phyloP scores from a whole-genome alignment of 2,797 vertebrate genomes.

The Mormyrus proboscirostris region DNA sequence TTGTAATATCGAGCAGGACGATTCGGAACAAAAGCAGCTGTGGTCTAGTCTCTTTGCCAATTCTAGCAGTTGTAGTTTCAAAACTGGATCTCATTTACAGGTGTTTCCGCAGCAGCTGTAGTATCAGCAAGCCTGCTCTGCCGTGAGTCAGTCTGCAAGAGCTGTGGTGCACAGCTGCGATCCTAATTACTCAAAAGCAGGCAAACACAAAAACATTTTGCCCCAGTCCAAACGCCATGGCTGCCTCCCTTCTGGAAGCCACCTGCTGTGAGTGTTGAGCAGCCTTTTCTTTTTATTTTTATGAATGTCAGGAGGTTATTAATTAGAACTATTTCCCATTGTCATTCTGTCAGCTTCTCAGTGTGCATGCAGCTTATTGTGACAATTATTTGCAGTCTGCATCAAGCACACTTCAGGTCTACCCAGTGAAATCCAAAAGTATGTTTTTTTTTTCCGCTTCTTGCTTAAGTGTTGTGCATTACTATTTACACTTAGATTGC shows the following conservation, averaged over 20 bases:
- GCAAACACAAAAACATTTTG: not conserved
- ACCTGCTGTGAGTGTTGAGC: not conserved
- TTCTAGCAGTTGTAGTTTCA: not conserved
- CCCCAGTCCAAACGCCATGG: not conserved
- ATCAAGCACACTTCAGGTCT: not conserved
- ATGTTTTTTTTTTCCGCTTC: not conserved
- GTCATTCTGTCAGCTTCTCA: not conserved
- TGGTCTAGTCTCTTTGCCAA: not conserved
- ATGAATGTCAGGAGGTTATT: not conserved
- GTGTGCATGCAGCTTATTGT: not conserved
- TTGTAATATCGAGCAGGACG: not conserved
- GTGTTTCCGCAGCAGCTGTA: not conserved
- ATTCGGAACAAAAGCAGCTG: not conserved
- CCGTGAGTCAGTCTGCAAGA: not conserved
- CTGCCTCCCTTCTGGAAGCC: not conserved
- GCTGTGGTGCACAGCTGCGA: not conserved
- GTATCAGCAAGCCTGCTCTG: not conserved
- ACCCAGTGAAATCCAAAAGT: not conserved
- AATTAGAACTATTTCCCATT: conserved; percentile 8
- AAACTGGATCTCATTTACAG: not conserved
- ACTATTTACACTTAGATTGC: not conserved
- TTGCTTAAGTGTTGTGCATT: not conserved
- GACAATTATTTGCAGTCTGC: not conserved
- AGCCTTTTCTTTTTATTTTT: not conserved
- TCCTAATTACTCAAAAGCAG: not conserved